A percentile compares a stretch with the other conserved stretches of the same genome.
phyloP scores from a whole-genome alignment of 2,888 invertebrate species.

The Tetanocera ferruginea region DNA sequence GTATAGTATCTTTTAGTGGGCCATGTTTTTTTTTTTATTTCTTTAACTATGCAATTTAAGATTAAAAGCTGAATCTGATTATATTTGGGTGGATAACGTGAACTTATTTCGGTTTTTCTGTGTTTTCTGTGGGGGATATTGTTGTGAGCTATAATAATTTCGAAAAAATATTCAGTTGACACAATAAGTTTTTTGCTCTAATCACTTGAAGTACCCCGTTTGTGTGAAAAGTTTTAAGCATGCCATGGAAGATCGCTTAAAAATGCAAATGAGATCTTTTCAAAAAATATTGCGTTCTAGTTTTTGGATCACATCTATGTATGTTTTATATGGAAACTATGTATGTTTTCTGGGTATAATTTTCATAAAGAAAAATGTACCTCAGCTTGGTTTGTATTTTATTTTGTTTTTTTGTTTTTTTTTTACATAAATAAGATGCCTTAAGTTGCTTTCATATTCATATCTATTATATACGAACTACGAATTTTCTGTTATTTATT shows the following conservation, averaged over 20 bases:
- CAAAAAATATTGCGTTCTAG: not conserved
- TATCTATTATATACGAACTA: conserved; percentile 5
- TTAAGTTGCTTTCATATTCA: not conserved
- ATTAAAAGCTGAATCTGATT: conserved; percentile 30
- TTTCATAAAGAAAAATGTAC: too few relatives aligned
- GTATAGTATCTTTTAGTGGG: not conserved
- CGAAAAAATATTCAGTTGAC: too few relatives aligned
- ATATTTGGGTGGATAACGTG: conserved; percentile 2
- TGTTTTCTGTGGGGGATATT: not conserved
- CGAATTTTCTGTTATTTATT: not conserved
- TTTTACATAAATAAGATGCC: not conserved
- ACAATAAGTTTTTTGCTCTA: too few relatives aligned
- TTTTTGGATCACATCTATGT: not conserved
- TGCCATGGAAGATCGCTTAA: too few relatives aligned
- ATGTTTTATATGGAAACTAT: not conserved
- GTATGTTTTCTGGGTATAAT: too few relatives aligned
- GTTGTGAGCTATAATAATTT: not conserved
- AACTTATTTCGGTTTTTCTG: not conserved
- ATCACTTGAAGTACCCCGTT: too few relatives aligned
- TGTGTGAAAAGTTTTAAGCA: too few relatives aligned
- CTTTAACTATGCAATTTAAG: conserved; percentile 15
- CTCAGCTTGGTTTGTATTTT: not conserved
- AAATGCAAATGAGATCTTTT: not conserved
- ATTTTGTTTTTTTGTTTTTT: not conserved
- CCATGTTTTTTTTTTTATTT: conserved; percentile 3